These are phyloP conservation scores for Prionace glauca DNA, from an alignment of 2,797 vertebrate genomes.

Conservation along the genomic window DNA sequence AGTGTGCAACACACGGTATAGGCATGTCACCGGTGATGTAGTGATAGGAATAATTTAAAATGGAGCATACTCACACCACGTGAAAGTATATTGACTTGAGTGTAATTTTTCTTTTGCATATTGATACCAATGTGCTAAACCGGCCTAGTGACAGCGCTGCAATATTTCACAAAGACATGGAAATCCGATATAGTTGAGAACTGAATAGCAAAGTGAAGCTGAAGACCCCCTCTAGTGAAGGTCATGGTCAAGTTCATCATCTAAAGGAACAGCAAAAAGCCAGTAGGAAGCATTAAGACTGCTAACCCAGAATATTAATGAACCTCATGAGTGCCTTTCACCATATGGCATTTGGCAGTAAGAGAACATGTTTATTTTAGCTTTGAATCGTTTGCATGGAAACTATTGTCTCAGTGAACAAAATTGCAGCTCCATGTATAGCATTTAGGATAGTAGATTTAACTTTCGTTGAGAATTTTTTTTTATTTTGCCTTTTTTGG, in stretches of 20 bases:
- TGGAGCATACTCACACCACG: background rate
- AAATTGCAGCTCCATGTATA: background rate
- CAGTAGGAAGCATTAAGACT: background rate
- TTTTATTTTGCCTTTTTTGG: background rate
- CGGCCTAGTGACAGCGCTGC: background rate
- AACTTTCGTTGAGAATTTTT: background rate
- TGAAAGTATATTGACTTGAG: background rate
- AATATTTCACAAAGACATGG: background rate
- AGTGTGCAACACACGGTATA: background rate
- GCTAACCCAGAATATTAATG: conserved; percentile 7
- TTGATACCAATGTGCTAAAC: background rate
- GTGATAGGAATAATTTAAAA: background rate
- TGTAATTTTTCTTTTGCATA: background rate
- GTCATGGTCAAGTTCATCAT: background rate
- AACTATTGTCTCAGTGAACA: background rate
- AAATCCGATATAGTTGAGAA: background rate
- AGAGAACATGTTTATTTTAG: background rate
- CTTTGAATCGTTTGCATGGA: background rate
- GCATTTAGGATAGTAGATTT: background rate
- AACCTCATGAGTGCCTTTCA: background rate
- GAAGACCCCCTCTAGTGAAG: background rate
- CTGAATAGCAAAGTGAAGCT: background rate
- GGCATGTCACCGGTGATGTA: background rate
- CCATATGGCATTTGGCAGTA: background rate
- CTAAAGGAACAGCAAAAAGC: background rate